phyloP scores from a whole-genome alignment of 2,797 vertebrate genomes.

The Ataeniobius toweri region DNA sequence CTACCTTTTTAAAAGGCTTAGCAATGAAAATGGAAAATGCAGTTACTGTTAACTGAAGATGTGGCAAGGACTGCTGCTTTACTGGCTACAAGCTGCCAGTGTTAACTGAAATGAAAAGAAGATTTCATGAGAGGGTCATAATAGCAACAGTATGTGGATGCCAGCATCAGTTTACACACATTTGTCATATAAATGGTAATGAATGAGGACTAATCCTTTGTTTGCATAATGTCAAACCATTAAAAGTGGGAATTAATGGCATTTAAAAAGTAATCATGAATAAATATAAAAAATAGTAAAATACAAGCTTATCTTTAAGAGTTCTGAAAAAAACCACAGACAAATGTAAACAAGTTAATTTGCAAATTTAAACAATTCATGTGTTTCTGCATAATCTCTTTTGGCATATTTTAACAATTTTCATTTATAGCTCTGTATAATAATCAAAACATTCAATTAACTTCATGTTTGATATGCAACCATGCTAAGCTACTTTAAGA shows the following conservation, averaged over 20 bases:
- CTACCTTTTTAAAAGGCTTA: neutral
- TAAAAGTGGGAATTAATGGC: neutral
- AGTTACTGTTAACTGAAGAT: slow-evolving; percentile 9
- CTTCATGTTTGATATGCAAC: neutral
- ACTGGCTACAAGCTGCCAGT: neutral
- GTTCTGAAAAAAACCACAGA: neutral
- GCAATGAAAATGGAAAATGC: neutral
- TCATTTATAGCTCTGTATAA: neutral
- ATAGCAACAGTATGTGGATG: neutral
- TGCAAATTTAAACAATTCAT: neutral
- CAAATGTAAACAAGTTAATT: neutral
- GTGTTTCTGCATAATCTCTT: neutral
- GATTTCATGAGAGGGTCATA: neutral
- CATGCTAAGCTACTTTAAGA: slow-evolving; percentile 3
- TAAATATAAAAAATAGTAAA: neutral
- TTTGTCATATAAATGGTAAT: slow-evolving; percentile 6
- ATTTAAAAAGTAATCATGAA: neutral
- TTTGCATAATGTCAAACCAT: neutral
- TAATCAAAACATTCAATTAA: neutral
- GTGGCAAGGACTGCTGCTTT: neutral
- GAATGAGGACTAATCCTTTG: neutral
- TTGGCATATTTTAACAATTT: neutral
- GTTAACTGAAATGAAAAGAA: slow-evolving; percentile 23
- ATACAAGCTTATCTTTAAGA: neutral
- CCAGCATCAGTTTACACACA: slow-evolving; percentile 2